Evolutionary conservation across 2,888 invertebrate species (phyloP), one percentile per base, ranked within the genome.

Genomic region (Orthosia cruda): DNA sequence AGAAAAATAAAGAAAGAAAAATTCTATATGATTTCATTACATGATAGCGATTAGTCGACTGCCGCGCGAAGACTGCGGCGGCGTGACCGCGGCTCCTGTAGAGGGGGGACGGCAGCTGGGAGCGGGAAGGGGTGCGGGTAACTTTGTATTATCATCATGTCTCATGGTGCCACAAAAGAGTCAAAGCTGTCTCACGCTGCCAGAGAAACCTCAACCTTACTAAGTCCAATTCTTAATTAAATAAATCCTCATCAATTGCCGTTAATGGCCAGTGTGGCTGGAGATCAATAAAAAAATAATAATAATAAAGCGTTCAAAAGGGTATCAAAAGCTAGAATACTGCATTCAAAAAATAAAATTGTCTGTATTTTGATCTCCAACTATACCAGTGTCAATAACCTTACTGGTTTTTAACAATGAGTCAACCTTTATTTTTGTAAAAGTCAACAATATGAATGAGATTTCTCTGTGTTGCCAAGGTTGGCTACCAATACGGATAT

Each of bases 11-110:
- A 89, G 87, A 94, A 94, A 92, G 91, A 94, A 95, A 92, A 92
- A 93, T 93, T 95, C 94, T 96, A 94, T 95, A 90, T 93, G 92
- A 92, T 94, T 91, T 94, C 93, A 94, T 96, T 96, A 96, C 96
- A 96, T 96, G 95, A 91, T 90, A 92, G 88, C 87, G 92, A 92
- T 89, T 93, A 93, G 95, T 91, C 91, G 93, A 88, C 93, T 86
- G 92, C 92, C 87, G 92, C 92, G 88, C 92, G 91, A 86, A 87
- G 89, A 81, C 91, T 90, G 91, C 92, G 89, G 80, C 89, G 91
- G 85, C 91, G 90, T 88, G 81, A 82, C 77, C 89, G 89, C 93
- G 89, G 92, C 93, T 91, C 92, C 94, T 94, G 94, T 87, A 90
- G 93, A 92, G 88, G 91, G 91, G 91, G 90, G 91, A 89, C 88